A percentile compares a stretch with the other conserved stretches of the same genome.
Conservation (phyloP, 1,140 invertebrate genomes). For the Lethrus apterus region DNA sequence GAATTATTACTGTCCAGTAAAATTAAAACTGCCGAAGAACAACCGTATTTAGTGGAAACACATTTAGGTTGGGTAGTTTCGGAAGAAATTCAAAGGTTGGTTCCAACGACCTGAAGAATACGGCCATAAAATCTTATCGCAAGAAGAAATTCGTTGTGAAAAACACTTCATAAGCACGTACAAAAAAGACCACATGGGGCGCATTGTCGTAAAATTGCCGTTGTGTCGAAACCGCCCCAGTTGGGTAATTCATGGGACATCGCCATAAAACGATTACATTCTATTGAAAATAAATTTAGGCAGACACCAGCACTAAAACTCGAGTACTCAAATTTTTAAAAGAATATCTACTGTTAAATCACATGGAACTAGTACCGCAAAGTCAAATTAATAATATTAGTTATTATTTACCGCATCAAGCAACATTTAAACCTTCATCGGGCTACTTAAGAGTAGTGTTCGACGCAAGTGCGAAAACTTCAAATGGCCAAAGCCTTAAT, state of each 20-base stretch:
- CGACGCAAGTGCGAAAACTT: not conserved
- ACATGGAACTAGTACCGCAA: too few species aligned
- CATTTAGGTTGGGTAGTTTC: not conserved
- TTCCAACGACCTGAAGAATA: not conserved
- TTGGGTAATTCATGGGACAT: not conserved
- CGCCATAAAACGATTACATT: not conserved
- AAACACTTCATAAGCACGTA: not conserved
- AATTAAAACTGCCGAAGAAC: not conserved
- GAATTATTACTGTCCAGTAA: not conserved
- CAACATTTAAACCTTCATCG: not conserved
- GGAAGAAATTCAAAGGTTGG: not conserved
- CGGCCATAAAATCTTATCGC: not conserved
- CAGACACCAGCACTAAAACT: not conserved
- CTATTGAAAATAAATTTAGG: slow-evolving; percentile 3
- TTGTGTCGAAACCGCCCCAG: not conserved
- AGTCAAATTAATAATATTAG: not conserved
- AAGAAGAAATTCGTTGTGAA: not conserved
- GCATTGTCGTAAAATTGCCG: not conserved
- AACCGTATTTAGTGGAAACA: not conserved
- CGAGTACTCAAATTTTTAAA: not conserved
- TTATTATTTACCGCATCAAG: not conserved
- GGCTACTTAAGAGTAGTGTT: not conserved
- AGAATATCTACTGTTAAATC: too few species aligned
- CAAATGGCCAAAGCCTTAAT: not conserved
- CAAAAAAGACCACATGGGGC: not conserved